phyloP scores from a whole-genome alignment of 2,797 vertebrate species.

The Botia almorhae region DNA sequence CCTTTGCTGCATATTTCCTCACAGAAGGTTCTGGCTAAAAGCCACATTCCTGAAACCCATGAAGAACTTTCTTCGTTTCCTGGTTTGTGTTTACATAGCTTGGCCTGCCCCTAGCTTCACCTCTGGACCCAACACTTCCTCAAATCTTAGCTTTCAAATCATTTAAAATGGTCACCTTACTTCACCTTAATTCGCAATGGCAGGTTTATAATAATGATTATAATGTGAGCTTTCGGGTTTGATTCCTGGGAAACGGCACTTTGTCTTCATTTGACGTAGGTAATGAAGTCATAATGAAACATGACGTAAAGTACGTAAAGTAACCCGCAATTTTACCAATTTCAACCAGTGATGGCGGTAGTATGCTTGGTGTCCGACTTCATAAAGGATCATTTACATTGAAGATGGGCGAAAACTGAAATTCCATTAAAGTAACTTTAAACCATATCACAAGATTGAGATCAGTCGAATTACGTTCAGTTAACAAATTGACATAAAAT shows the following conservation, averaged over 20 bases:
- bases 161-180: too few species aligned
- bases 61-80: conserved; percentile 40
- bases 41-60: conserved; percentile 53
- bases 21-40: conserved; percentile 46
- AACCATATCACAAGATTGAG: neutral
- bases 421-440: neutral
- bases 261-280: too few species aligned
- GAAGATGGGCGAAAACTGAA: neutral
- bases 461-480: neutral
- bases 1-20: conserved; percentile 42
- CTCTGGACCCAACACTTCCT: conserved; percentile 35
- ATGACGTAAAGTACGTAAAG: too few species aligned
- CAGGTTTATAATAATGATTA: too few species aligned
- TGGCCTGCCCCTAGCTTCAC: conserved; percentile 38
- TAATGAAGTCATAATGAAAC: too few species aligned
- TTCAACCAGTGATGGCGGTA: too few species aligned
- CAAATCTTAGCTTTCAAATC: neutral
- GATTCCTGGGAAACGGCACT: too few species aligned
- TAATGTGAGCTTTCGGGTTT: too few species aligned
- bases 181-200: too few species aligned
- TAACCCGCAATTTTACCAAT: too few species aligned
- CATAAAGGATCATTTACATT: neutral
- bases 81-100: conserved; percentile 47
- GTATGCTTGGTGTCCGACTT: too few species aligned
- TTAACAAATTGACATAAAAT: conserved; percentile 7